Percentiles rank a stretch among this genome's conserved stretches.
Conservation (phyloP, 2,113 vertebrate genomes). For the Marmota flaviventris region DNA sequence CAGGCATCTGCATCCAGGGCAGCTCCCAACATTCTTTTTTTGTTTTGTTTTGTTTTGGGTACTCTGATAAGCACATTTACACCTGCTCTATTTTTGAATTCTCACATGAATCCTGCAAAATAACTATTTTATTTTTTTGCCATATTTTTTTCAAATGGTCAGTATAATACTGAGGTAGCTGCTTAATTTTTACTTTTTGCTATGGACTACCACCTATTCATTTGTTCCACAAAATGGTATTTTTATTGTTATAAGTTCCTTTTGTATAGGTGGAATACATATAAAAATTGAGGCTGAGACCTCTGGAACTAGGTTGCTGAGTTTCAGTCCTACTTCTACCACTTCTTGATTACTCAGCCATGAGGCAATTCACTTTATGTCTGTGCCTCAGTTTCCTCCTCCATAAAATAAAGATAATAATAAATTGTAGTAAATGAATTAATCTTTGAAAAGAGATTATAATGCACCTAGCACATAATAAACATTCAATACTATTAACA, state of each 20-base stretch:
- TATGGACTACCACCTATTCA: background rate
- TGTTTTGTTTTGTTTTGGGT: background rate
- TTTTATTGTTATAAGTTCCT: background rate
- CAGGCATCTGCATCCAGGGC: no score
- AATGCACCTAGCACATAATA: background rate
- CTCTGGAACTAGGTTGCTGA: background rate
- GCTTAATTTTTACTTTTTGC: background rate
- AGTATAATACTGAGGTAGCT: background rate
- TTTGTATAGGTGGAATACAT: background rate
- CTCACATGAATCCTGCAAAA: background rate
- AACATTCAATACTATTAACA: background rate
- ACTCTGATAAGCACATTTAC: background rate
- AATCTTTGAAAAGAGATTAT: background rate
- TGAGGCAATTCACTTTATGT: background rate
- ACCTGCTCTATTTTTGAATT: background rate
- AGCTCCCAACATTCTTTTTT: no score
- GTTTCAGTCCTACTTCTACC: fast-evolving
- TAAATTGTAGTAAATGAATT: background rate
- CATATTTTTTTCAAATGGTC: background rate
- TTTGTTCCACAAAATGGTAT: background rate
- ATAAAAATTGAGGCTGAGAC: background rate
- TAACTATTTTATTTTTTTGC: background rate
- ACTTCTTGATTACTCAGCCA: background rate
- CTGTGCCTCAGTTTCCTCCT: background rate
- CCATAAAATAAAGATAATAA: slow-evolving; percentile 22